phyloP scores from a whole-genome alignment of 1,140 invertebrate species.

The Yoshiicerus persimilis region DNA sequence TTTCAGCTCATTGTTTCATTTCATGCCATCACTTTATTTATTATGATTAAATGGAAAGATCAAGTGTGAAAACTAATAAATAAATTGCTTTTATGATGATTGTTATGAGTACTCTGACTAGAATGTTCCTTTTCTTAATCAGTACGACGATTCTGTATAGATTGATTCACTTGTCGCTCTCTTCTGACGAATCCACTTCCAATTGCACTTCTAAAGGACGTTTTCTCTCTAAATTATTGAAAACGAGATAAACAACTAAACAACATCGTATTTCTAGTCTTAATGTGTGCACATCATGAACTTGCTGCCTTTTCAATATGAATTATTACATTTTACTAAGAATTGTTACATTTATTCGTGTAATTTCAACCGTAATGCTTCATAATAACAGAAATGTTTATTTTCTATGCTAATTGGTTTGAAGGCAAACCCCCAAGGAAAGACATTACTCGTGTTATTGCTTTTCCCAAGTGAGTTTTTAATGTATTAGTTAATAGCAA shows the following conservation, averaged over 20 bases:
- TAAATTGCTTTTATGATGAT: constrained; percentile 1
- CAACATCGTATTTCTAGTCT: constrained; percentile 20
- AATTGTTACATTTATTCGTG: constrained; percentile 3
- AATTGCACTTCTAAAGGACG: not conserved
- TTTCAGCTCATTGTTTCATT: not conserved
- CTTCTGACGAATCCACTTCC: not conserved
- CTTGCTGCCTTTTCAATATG: not conserved
- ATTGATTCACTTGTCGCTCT: not conserved
- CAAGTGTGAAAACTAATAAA: constrained; percentile 11
- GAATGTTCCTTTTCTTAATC: constrained; percentile 12
- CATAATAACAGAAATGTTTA: not conserved
- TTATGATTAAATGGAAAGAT: constrained; percentile 5
- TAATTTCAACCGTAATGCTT: not conserved
- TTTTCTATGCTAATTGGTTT: not conserved
- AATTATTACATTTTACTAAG: not conserved
- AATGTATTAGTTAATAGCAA: no score
- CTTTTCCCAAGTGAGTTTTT: no score
- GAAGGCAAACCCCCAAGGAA: not conserved
- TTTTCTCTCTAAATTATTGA: not conserved
- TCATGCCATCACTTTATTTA: constrained; percentile 6
- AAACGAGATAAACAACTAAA: constrained; percentile 14
- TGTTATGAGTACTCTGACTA: not conserved
- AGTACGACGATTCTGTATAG: not conserved
- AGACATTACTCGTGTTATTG: not conserved
- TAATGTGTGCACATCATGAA: constrained; percentile 1